phyloP scores from a whole-genome alignment of 2,797 vertebrate genomes.

The Sphenodon punctatus region DNA sequence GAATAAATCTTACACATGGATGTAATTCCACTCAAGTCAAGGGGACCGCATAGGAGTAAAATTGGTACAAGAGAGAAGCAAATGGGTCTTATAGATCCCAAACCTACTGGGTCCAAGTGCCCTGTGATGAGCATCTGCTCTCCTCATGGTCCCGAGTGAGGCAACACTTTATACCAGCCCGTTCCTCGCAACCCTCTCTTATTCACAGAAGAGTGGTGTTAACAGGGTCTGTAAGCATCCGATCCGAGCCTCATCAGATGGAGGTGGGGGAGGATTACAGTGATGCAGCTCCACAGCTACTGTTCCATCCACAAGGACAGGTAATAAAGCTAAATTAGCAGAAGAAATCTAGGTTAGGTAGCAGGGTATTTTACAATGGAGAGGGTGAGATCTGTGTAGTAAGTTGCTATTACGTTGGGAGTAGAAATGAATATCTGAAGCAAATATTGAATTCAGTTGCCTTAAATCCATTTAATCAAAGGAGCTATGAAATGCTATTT shows the following conservation, averaged over 20 bases:
- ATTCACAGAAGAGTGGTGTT: background rate
- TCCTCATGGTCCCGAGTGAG: background rate
- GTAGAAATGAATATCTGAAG: no score
- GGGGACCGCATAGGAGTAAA: background rate
- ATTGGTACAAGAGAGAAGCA: background rate
- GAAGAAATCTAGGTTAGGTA: background rate
- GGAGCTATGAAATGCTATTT: no score
- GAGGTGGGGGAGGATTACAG: background rate
- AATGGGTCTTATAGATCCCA: no score
- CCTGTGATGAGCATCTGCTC: no score
- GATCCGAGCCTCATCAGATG: background rate
- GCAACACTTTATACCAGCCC: rapidly evolving
- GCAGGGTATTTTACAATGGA: background rate
- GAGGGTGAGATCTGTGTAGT: background rate
- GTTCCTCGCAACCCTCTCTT: background rate
- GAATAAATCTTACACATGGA: background rate
- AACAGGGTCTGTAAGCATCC: background rate
- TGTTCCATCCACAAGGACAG: background rate
- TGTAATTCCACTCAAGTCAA: background rate
- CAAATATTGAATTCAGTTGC: no score
- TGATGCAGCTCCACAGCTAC: background rate
- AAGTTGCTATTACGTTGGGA: no score
- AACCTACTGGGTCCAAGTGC: no score
- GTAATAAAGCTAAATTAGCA: background rate
- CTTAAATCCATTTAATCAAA: no score